phyloP scores from a whole-genome alignment of 2,888 invertebrate genomes.

The Chironomus riparius region DNA sequence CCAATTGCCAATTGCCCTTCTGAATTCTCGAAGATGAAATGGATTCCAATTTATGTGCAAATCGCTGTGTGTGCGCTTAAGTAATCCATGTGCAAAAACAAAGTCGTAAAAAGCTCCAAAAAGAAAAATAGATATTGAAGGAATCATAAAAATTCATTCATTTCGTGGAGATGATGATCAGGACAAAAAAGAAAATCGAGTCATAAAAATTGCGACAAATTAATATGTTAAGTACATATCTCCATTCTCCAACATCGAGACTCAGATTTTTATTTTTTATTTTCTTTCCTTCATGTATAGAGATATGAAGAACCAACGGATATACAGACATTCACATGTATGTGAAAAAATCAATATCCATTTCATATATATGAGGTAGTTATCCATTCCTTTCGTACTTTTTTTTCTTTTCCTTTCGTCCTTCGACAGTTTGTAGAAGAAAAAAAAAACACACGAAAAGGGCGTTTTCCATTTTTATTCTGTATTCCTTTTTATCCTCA shows the following conservation, averaged over 20 bases:
- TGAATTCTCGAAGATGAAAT: neutral
- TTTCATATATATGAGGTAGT: conserved; percentile 8
- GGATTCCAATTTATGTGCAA: conserved; percentile 26
- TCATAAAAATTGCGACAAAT: conserved; percentile 22
- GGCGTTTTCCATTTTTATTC: conserved; percentile 17
- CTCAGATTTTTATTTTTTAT: too few species aligned
- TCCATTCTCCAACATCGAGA: neutral
- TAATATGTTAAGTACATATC: conserved; percentile 23
- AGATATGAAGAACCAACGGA: too few species aligned
- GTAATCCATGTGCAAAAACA: conserved; percentile 3
- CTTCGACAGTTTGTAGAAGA: neutral
- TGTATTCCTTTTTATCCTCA: neutral
- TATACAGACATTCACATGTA: neutral
- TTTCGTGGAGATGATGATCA: too few species aligned
- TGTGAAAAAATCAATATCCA: conserved; percentile 19
- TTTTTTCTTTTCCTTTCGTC: conserved; percentile 10
- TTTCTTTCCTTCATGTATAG: neutral
- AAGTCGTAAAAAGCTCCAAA: conserved; percentile 19
- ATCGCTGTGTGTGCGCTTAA: conserved; percentile 11
- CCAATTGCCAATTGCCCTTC: neutral
- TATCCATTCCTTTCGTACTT: neutral
- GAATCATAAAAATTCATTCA: neutral
- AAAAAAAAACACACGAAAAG: neutral
- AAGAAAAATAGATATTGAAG: neutral
- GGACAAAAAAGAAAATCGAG: neutral